Evolutionary conservation across 2,888 invertebrate genomes (phyloP).

Genomic region (Dryobota labecula): DNA sequence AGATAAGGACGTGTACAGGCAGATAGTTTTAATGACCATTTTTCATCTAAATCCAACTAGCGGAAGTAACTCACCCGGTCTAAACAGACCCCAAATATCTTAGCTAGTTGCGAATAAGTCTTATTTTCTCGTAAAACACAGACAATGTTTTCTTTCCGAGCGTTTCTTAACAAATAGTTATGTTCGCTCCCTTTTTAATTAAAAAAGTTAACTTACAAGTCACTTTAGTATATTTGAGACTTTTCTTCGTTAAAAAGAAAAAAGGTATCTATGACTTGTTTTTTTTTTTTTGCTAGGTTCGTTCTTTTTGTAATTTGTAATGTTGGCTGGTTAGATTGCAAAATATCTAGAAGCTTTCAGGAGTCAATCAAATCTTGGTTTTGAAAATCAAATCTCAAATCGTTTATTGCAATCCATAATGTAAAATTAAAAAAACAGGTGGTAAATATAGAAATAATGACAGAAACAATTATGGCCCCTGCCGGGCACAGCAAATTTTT

Average conservation of each 20-base stretch:
- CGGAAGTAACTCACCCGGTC: conserved; percentile 49
- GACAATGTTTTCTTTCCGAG: conserved; percentile 64
- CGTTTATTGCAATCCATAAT: no score
- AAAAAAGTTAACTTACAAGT: conserved; percentile 81
- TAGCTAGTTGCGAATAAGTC: conserved; percentile 71
- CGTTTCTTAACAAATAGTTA: conserved; percentile 58
- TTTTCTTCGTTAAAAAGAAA: conserved; percentile 9
- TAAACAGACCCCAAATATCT: conserved; percentile 70
- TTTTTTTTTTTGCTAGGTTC: conserved; percentile 14
- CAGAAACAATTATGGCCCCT: no score
- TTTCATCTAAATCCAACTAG: background rate
- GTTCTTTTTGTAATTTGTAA: background rate
- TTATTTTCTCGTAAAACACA: conserved; percentile 71
- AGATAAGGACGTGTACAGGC: background rate
- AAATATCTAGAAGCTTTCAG: no score
- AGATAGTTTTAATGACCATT: background rate
- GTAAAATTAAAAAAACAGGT: no score
- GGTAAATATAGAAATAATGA: no score
- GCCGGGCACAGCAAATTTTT: no score
- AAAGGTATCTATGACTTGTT: background rate
- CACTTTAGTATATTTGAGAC: conserved; percentile 73
- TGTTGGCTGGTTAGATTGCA: background rate
- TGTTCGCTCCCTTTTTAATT: conserved; percentile 77
- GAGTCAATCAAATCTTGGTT: background rate
- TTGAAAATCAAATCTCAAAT: no score